phyloP scores from a whole-genome alignment of 2,888 invertebrate genomes.

The Neoascia interrupta region DNA sequence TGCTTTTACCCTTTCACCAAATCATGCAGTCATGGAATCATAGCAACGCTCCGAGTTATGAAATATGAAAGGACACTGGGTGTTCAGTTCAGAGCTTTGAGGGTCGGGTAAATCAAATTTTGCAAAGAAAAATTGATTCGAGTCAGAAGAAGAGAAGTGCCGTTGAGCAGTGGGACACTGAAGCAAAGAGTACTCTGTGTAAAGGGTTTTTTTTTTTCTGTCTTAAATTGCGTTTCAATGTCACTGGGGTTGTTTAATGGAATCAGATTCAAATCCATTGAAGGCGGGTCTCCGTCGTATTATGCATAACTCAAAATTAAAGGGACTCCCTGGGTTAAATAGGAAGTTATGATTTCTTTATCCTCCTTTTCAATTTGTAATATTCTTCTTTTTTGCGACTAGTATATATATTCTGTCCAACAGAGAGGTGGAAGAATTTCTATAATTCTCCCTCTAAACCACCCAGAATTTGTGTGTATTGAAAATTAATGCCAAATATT shows the following conservation, averaged over 20 bases:
- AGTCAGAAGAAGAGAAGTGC: slow-evolving; percentile 12
- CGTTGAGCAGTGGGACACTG: background rate
- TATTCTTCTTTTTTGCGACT: background rate
- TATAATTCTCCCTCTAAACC: background rate
- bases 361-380: slow-evolving; percentile 26
- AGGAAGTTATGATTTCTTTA: slow-evolving; percentile 45
- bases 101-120: slow-evolving; percentile 59
- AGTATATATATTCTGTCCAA: background rate
- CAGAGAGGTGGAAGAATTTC: background rate
- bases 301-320: slow-evolving; percentile 39
- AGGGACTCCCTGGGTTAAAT: slow-evolving; percentile 29
- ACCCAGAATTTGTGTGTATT: slow-evolving; percentile 24
- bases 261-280: slow-evolving; percentile 22
- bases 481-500: slow-evolving; percentile 49
- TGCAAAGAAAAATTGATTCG: slow-evolving; percentile 55
- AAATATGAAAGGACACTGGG: slow-evolving; percentile 29
- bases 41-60: slow-evolving; percentile 9
- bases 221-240: slow-evolving; percentile 55
- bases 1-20: slow-evolving; percentile 58
- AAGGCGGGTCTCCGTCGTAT: background rate
- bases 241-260: slow-evolving; percentile 45
- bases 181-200: background rate
- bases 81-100: background rate
- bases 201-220: slow-evolving; percentile 19
- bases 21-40: slow-evolving; percentile 16